Evolutionary conservation across 2,888 invertebrate species (phyloP).

Genomic region (Patella pellucida): DNA sequence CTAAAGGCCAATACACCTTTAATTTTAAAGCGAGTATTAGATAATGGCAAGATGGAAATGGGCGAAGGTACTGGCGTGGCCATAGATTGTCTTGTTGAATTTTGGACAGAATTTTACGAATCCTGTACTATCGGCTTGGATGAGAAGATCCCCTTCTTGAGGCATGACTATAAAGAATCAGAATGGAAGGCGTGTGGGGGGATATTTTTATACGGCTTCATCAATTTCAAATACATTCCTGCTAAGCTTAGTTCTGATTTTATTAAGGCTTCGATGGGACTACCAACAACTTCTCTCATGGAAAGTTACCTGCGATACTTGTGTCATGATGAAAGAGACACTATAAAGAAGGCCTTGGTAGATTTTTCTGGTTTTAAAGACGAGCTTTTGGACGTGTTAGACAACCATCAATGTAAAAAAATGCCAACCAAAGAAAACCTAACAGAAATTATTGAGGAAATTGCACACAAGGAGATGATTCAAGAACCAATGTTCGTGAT

Average conservation of each 20-base stretch:
- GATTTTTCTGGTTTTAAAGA: conserved; percentile 9
- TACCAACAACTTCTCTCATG: neutral
- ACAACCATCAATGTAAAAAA: conserved; percentile 16
- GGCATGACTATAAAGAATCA: conserved; percentile 13
- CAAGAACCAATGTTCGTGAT: too few relatives aligned
- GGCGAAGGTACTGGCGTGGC: too few relatives aligned
- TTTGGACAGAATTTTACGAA: conserved; percentile 11
- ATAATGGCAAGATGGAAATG: too few relatives aligned
- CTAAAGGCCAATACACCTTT: too few relatives aligned
- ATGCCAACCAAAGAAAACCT: conserved; percentile 5
- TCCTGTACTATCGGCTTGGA: conserved; percentile 16
- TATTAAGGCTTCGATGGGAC: too few relatives aligned
- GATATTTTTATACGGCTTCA: too few relatives aligned
- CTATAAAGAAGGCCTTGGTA: conserved; percentile 6
- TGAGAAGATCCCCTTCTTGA: conserved; percentile 9
- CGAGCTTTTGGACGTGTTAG: conserved; percentile 10
- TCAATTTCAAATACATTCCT: too few relatives aligned
- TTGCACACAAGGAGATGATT: too few relatives aligned
- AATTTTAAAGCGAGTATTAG: too few relatives aligned
- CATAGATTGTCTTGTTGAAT: neutral
- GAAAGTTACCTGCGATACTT: conserved; percentile 3
- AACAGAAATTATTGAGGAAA: neutral
- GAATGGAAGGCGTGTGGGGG: conserved; percentile 13
- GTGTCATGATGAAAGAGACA: conserved; percentile 3
- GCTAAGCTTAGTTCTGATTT: too few relatives aligned